phyloP scores from a whole-genome alignment of 2,797 vertebrate species.

The Siniperca scherzeri region DNA sequence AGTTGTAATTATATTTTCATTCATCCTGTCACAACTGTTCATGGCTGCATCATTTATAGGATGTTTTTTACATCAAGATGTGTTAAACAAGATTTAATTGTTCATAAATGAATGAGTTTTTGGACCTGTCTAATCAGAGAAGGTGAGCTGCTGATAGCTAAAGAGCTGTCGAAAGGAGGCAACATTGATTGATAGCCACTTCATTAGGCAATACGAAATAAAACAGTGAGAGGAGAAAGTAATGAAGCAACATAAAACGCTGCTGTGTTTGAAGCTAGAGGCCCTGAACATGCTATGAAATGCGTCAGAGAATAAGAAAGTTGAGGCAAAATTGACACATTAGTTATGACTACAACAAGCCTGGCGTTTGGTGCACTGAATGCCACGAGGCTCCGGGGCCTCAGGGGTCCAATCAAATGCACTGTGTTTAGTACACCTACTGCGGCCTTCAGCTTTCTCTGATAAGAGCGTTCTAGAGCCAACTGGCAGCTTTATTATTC shows the following conservation, averaged over 20 bases:
- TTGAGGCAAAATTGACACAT: slow-evolving; percentile 61
- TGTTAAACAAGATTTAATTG: slow-evolving; percentile 19
- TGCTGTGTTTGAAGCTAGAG: slow-evolving; percentile 46
- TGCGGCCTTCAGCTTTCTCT: slow-evolving; percentile 55
- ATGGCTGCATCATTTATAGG: slow-evolving; percentile 1
- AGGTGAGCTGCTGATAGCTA: slow-evolving; percentile 37
- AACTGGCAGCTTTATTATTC: slow-evolving; percentile 60
- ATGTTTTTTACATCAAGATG: slow-evolving; percentile 3
- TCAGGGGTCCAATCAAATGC: slow-evolving; percentile 61
- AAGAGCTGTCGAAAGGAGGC: slow-evolving; percentile 48
- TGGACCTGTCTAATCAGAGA: slow-evolving; percentile 39
- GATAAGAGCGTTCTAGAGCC: slow-evolving; percentile 60
- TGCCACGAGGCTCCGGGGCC: slow-evolving; percentile 18
- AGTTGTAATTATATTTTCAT: slow-evolving; percentile 15
- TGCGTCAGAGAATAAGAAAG: slow-evolving; percentile 59
- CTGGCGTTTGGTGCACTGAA: slow-evolving; percentile 11
- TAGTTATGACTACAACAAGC: slow-evolving; percentile 41
- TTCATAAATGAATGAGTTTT: slow-evolving; percentile 32
- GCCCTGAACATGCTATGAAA: slow-evolving; percentile 50
- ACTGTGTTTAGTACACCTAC: slow-evolving; percentile 43
- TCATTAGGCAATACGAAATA: slow-evolving; percentile 60
- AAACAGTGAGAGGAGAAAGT: slow-evolving; percentile 37
- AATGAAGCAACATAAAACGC: slow-evolving; percentile 52
- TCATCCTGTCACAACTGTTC: neutral
- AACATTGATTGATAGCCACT: slow-evolving; percentile 58